Evolutionary conservation across 1,140 invertebrate genomes (phyloP).

Genomic region (Drosophila athabasca): DNA sequence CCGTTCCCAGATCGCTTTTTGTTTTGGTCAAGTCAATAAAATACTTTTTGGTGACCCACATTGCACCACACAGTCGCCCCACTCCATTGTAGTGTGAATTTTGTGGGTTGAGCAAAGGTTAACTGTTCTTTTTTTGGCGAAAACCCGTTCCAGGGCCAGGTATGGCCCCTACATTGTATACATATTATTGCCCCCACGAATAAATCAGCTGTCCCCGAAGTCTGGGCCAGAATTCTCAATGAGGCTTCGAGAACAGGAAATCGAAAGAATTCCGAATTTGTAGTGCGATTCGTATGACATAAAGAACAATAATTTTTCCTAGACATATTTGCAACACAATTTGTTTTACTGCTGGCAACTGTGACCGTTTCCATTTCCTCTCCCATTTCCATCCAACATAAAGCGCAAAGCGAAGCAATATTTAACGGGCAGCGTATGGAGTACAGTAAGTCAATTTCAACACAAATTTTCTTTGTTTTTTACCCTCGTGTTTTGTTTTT

Average conservation of each 20-base stretch:
- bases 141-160: slow-evolving; percentile 52
- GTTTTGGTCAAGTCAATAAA: slow-evolving; percentile 68
- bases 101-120: slow-evolving; percentile 50
- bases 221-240: slow-evolving; percentile 17
- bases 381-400: neutral
- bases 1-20: slow-evolving; percentile 34
- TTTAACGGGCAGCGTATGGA: slow-evolving; percentile 59
- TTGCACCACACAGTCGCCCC: slow-evolving; percentile 37
- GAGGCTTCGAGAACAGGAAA: slow-evolving; percentile 45
- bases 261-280: slow-evolving; percentile 54
- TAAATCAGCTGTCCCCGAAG: slow-evolving; percentile 57
- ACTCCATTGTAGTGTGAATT: slow-evolving; percentile 39
- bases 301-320: slow-evolving; percentile 25
- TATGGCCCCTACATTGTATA: neutral
- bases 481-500: slow-evolving; percentile 26
- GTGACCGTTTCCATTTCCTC: slow-evolving; percentile 26
- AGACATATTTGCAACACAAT: slow-evolving; percentile 51
- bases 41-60: slow-evolving; percentile 62
- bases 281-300: slow-evolving; percentile 30
- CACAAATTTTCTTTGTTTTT: slow-evolving; percentile 56
- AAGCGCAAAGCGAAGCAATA: slow-evolving; percentile 30
- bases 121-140: slow-evolving; percentile 48
- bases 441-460: slow-evolving; percentile 67
- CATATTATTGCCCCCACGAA: slow-evolving; percentile 27
- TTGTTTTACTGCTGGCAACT: slow-evolving; percentile 26